A percentile compares a stretch with the other conserved stretches of the same genome.
These are phyloP conservation scores for Oeneis ivallda DNA, from an alignment of 2,888 invertebrate species.

Conservation along the genomic window DNA sequence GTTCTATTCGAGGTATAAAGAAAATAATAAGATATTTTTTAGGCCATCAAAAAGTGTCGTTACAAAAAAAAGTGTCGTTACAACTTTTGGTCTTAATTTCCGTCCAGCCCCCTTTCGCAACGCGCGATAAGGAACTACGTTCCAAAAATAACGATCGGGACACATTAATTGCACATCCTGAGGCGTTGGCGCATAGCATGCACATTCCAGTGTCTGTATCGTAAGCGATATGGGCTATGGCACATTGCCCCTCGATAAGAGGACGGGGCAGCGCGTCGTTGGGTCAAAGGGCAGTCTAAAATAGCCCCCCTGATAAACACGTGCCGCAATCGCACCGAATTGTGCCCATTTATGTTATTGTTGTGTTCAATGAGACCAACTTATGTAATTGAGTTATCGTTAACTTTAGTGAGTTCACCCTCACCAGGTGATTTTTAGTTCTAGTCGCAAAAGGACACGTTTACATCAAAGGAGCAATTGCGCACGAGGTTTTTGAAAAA, in stretches of 20 bases:
- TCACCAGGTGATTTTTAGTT: too few relatives aligned
- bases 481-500: too few relatives aligned
- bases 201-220: not conserved
- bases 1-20: too few relatives aligned
- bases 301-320: slow-evolving; percentile 33
- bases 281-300: slow-evolving; percentile 31
- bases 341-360: slow-evolving; percentile 11
- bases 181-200: not conserved
- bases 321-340: slow-evolving; percentile 26
- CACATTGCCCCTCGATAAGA: not conserved
- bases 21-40: too few relatives aligned
- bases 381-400: slow-evolving; percentile 11
- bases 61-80: too few relatives aligned
- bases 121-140: too few relatives aligned
- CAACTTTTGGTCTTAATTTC: too few relatives aligned
- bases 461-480: too few relatives aligned
- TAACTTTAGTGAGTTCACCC: too few relatives aligned
- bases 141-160: too few relatives aligned
- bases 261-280: slow-evolving; percentile 7
- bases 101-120: too few relatives aligned
- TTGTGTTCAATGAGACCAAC: not conserved
- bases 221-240: not conserved
- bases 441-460: not conserved
- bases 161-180: not conserved
- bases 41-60: too few relatives aligned